Percentiles rank a stretch among this genome's conserved stretches.
Conservation (phyloP, 2,797 vertebrate genomes). For the Huso huso region DNA sequence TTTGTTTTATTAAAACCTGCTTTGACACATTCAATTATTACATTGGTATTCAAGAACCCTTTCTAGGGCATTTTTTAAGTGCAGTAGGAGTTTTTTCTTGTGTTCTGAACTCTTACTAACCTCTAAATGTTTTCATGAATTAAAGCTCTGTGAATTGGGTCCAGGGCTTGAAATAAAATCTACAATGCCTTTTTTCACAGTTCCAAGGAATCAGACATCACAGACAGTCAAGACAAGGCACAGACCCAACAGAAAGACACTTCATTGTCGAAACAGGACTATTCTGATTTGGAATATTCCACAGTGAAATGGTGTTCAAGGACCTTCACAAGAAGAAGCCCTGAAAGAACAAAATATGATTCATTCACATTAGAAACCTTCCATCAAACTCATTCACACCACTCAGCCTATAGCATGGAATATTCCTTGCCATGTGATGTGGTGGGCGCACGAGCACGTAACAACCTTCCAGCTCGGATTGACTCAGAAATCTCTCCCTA, state of each 20-base stretch:
- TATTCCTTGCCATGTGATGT: constrained; percentile 21
- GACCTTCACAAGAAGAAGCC: constrained; percentile 41
- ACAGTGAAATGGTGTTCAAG: constrained; percentile 44
- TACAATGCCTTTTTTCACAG: no score
- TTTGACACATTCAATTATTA: no score
- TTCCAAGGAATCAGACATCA: no score
- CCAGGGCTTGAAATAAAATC: no score
- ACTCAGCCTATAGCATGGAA: constrained; percentile 19
- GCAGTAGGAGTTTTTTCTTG: no score
- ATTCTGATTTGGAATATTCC: constrained; percentile 48
- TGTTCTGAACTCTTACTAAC: no score
- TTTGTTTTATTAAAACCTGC: no score
- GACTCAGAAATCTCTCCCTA: constrained; percentile 78
- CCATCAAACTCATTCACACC: not conserved
- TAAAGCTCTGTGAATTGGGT: no score
- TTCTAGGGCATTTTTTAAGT: no score
- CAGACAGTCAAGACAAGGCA: no score
- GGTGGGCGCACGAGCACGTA: constrained; percentile 19
- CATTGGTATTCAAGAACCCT: no score
- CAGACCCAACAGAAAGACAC: not conserved
- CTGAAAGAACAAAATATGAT: constrained; percentile 32
- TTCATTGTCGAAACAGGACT: not conserved
- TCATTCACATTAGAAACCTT: not conserved
- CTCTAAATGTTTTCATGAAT: no score
- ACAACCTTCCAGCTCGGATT: constrained; percentile 16